Evolutionary conservation across 2,113 vertebrate genomes (phyloP).

Genomic region (Oreochromis spilurus): DNA sequence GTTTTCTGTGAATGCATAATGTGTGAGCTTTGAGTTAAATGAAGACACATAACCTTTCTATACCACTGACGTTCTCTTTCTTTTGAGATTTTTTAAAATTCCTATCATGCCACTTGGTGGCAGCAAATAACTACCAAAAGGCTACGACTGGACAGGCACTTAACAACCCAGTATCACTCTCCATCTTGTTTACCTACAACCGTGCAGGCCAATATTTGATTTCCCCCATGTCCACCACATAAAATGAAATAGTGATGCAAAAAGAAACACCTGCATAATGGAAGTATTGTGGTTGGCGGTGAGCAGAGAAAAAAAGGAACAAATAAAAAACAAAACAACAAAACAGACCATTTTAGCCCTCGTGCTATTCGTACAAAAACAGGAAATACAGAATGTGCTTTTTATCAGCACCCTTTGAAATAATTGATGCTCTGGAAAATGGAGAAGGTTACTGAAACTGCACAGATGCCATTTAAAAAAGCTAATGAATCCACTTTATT

Average conservation of each 20-base stretch:
- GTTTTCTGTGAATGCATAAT: not conserved
- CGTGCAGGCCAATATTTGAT: constrained; percentile 13
- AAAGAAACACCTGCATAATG: not conserved
- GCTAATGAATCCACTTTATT: not conserved
- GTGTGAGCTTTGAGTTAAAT: not conserved
- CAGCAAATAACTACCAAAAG: constrained; percentile 49
- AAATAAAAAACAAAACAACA: not conserved
- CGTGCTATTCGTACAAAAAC: not conserved
- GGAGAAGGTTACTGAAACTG: not conserved
- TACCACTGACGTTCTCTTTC: not conserved
- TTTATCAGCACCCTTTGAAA: not conserved
- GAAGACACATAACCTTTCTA: not conserved
- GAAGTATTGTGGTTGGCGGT: not conserved
- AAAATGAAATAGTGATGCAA: constrained; percentile 26
- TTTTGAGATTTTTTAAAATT: not conserved
- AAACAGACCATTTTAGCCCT: not conserved
- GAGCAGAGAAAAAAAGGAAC: not conserved
- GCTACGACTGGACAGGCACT: not conserved
- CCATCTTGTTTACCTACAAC: constrained; percentile 52
- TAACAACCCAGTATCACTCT: constrained; percentile 21
- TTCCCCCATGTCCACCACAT: not conserved
- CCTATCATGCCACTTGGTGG: constrained; percentile 63
- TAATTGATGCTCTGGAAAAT: not conserved
- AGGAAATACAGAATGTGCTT: constrained; percentile 65
- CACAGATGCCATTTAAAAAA: not conserved